Evolutionary conservation across 2,888 invertebrate genomes (phyloP).

Genomic region (Acrobasis repandana): DNA sequence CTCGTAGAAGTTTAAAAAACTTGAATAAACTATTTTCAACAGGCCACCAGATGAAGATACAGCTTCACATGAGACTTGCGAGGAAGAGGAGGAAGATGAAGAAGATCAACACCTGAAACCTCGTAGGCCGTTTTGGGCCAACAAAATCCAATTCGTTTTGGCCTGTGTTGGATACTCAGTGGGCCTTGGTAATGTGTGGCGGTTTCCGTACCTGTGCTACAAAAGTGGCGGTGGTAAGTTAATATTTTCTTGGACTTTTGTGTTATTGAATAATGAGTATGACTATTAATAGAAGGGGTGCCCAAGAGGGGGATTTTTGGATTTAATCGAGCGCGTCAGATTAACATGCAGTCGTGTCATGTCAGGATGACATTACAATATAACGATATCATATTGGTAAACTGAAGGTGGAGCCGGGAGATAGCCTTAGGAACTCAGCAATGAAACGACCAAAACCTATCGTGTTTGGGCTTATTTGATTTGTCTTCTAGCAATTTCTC

Average conservation of each 20-base stretch:
- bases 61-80: conserved; percentile 89
- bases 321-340: too few relatives aligned
- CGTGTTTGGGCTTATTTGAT: too few relatives aligned
- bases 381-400: too few relatives aligned
- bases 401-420: too few relatives aligned
- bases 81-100: conserved; percentile 87
- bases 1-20: background rate
- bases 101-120: conserved; percentile 88
- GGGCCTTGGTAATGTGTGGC: conserved; percentile 94
- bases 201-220: conserved; percentile 96
- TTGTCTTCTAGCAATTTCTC: too few relatives aligned
- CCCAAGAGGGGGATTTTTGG: too few relatives aligned
- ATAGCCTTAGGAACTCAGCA: too few relatives aligned
- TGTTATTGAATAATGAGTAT: too few relatives aligned
- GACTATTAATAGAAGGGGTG: too few relatives aligned
- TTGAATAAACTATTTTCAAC: conserved; percentile 27
- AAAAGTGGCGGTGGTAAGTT: conserved; percentile 93
- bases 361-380: too few relatives aligned
- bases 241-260: background rate
- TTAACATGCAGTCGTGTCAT: too few relatives aligned
- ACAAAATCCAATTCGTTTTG: conserved; percentile 94
- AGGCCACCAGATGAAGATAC: conserved; percentile 90
- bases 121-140: conserved; percentile 92
- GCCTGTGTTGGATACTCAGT: conserved; percentile 95
- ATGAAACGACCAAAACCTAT: too few relatives aligned